Percentiles rank a stretch among this genome's conserved stretches.
Evolutionary conservation across 2,113 vertebrate genomes (phyloP).

Genomic region (Pachyramphus minor): DNA sequence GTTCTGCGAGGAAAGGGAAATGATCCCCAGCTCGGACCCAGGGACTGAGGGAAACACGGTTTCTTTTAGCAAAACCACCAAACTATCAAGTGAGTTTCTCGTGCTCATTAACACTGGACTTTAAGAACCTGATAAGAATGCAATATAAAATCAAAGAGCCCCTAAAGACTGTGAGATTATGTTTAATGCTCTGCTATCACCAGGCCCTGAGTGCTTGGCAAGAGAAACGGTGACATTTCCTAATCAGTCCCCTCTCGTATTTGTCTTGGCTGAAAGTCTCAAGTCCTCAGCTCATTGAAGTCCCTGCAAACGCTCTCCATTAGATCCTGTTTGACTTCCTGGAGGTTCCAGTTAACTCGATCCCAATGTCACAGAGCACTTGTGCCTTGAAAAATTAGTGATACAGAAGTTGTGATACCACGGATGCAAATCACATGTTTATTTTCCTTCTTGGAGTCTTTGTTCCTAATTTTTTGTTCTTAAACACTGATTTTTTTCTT

Average conservation of each 20-base stretch:
- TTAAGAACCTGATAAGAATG: slow-evolving; percentile 74
- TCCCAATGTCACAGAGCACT: neutral
- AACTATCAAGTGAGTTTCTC: slow-evolving; percentile 55
- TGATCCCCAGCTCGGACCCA: neutral
- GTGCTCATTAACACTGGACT: slow-evolving; percentile 61
- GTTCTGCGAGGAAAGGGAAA: neutral
- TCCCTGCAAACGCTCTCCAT: slow-evolving; percentile 68
- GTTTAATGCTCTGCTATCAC: slow-evolving; percentile 67
- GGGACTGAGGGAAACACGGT: neutral
- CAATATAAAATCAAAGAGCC: slow-evolving; percentile 77
- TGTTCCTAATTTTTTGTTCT: neutral
- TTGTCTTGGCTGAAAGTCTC: slow-evolving; percentile 75
- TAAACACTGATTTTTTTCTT: neutral
- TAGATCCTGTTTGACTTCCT: slow-evolving; percentile 74
- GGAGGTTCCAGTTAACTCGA: slow-evolving; percentile 40
- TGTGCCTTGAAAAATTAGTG: neutral
- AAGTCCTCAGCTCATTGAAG: slow-evolving; percentile 75
- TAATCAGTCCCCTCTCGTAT: slow-evolving; percentile 75
- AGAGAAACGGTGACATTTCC: slow-evolving; percentile 63
- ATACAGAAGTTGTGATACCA: neutral
- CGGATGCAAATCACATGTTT: neutral
- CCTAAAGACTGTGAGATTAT: slow-evolving; percentile 72
- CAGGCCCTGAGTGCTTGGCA: slow-evolving; percentile 62
- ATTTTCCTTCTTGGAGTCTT: neutral
- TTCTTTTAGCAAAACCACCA: neutral